These are phyloP conservation scores for Sialia sialis DNA, from an alignment of 2,113 vertebrate species.

Conservation along the genomic window DNA sequence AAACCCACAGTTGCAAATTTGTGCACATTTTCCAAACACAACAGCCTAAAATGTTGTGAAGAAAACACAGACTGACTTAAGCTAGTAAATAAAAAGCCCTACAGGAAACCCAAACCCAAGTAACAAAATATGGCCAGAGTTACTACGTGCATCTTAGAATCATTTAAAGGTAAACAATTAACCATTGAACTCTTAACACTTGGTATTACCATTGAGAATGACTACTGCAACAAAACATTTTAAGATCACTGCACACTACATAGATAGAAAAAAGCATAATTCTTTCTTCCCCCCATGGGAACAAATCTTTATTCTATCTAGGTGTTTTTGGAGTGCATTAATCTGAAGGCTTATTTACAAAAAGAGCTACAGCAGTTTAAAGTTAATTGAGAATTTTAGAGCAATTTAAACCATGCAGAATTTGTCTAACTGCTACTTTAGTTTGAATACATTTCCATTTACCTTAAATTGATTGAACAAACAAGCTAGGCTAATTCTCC, in stretches of 20 bases:
- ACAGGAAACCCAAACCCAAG: neutral
- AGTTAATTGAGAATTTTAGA: neutral
- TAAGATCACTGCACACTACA: neutral
- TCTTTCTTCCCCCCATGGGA: rapidly evolving
- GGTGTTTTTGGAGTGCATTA: neutral
- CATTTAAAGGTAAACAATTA: neutral
- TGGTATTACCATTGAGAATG: neutral
- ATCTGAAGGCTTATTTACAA: neutral
- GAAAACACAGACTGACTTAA: neutral
- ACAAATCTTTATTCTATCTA: neutral
- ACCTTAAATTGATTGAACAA: neutral
- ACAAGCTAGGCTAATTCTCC: neutral
- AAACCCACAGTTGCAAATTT: neutral
- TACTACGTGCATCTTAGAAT: rapidly evolving
- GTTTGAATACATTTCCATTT: neutral
- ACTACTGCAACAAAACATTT: neutral
- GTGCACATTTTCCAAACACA: neutral
- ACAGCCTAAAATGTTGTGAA: neutral
- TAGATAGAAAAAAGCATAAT: neutral
- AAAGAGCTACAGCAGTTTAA: neutral
- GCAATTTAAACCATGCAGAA: neutral
- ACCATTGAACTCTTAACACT: neutral
- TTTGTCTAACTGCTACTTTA: neutral
- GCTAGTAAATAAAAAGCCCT: neutral
- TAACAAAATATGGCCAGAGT: neutral